A percentile compares a stretch with the other conserved stretches of the same genome.
These are phyloP conservation scores for Alcis repandata DNA, from an alignment of 2,888 invertebrate genomes.

Conservation along the genomic window DNA sequence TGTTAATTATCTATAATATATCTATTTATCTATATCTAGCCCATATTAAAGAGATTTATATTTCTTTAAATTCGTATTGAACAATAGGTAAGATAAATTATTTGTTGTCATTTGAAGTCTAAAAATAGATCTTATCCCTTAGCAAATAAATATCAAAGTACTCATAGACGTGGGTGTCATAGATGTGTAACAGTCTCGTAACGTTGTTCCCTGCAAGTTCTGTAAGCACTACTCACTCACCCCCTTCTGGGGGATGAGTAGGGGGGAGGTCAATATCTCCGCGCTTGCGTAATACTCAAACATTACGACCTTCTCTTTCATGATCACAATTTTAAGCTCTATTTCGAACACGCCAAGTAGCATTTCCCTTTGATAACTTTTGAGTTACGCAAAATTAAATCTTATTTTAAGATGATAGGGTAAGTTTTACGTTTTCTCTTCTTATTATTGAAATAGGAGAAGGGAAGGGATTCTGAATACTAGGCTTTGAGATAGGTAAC, in stretches of 20 bases:
- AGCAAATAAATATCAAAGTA: slow-evolving; percentile 1
- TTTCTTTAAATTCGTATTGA: too few relatives aligned
- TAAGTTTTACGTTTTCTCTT: neutral
- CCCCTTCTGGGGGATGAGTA: slow-evolving; percentile 37
- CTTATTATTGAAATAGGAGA: slow-evolving; percentile 11
- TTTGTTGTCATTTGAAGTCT: neutral
- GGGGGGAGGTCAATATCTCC: slow-evolving; percentile 71
- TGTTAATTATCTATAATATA: too few relatives aligned
- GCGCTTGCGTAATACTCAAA: slow-evolving; percentile 68
- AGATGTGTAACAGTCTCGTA: slow-evolving; percentile 15
- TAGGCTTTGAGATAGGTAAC: slow-evolving; percentile 18
- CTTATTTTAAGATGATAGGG: slow-evolving; percentile 9
- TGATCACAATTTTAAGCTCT: slow-evolving; percentile 39
- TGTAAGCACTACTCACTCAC: slow-evolving; percentile 64
- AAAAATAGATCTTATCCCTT: slow-evolving; percentile 1
- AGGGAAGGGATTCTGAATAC: slow-evolving; percentile 17
- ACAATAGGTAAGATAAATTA: too few relatives aligned
- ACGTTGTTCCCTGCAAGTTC: slow-evolving; percentile 55
- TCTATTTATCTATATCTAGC: too few relatives aligned
- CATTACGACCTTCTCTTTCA: slow-evolving; percentile 37
- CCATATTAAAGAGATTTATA: too few relatives aligned
- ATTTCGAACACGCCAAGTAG: slow-evolving; percentile 10
- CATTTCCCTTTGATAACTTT: slow-evolving; percentile 8
- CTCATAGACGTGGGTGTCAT: neutral
- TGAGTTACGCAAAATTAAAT: neutral